phyloP scores from a whole-genome alignment of 2,888 invertebrate genomes.

The Cephalotes varians region DNA sequence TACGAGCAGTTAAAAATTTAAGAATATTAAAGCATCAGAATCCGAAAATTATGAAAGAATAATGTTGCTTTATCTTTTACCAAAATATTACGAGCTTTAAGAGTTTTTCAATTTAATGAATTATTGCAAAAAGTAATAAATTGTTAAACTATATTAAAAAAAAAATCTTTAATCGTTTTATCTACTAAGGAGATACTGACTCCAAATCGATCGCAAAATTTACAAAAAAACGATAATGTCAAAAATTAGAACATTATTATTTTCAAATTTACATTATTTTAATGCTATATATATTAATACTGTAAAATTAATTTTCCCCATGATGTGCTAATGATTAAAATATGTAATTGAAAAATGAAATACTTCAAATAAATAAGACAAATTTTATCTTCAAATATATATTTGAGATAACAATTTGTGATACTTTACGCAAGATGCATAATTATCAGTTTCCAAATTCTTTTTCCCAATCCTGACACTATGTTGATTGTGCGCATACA shows the following conservation, averaged over 20 bases:
- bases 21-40: not conserved
- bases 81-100: not conserved
- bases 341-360: not conserved
- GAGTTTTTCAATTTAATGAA: no score
- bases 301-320: not conserved
- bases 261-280: not conserved
- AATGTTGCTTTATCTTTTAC: not conserved
- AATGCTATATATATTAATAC: not conserved
- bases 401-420: not conserved
- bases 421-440: not conserved
- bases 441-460: not conserved
- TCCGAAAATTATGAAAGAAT: not conserved
- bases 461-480: not conserved
- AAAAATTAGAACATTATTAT: not conserved
- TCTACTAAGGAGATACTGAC: not conserved
- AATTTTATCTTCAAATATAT: not conserved
- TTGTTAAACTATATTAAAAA: not conserved
- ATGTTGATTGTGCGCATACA: not conserved
- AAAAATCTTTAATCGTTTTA: not conserved
- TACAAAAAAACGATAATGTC: not conserved
- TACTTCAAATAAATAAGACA: no score
- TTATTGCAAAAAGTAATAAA: no score
- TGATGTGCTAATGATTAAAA: not conserved
- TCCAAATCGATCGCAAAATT: not conserved
- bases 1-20: not conserved